Percentiles rank a stretch among this genome's conserved stretches.
These are phyloP conservation scores for Epinephelus fuscoguttatus DNA, from an alignment of 2,113 vertebrate genomes.

Conservation along the genomic window DNA sequence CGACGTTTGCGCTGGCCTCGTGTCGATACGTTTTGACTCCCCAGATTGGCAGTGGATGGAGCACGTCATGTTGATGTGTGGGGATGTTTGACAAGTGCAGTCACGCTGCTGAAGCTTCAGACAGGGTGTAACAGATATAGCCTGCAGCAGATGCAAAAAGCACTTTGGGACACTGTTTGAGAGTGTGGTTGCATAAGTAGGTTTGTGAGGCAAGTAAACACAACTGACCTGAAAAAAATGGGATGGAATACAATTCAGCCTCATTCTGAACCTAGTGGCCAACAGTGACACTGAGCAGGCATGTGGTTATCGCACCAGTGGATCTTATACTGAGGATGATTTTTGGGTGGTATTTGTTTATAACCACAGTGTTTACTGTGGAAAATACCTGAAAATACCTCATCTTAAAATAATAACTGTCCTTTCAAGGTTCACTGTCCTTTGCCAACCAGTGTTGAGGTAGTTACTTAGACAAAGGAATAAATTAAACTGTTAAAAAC, in stretches of 20 bases:
- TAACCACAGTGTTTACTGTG: background rate
- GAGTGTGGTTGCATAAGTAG: slow-evolving; percentile 47
- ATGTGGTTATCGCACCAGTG: background rate
- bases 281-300: background rate
- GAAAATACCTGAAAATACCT: background rate
- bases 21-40: slow-evolving; percentile 43
- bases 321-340: background rate
- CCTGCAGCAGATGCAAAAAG: slow-evolving; percentile 40
- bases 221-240: slow-evolving; percentile 21
- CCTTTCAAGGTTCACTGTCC: no score
- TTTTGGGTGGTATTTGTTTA: background rate
- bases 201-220: slow-evolving; percentile 41
- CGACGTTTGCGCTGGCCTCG: slow-evolving; percentile 5
- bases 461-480: background rate
- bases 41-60: slow-evolving; percentile 54
- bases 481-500: background rate
- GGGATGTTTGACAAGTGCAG: slow-evolving; percentile 69
- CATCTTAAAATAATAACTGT: background rate
- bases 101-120: slow-evolving; percentile 57
- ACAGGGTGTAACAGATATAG: slow-evolving; percentile 59
- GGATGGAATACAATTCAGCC: background rate
- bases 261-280: background rate
- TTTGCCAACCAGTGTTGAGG: background rate
- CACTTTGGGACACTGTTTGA: slow-evolving; percentile 24
- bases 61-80: slow-evolving; percentile 61